Evolutionary conservation across 2,797 vertebrate species (phyloP).

Genomic region (Pachyuromys duprasi): DNA sequence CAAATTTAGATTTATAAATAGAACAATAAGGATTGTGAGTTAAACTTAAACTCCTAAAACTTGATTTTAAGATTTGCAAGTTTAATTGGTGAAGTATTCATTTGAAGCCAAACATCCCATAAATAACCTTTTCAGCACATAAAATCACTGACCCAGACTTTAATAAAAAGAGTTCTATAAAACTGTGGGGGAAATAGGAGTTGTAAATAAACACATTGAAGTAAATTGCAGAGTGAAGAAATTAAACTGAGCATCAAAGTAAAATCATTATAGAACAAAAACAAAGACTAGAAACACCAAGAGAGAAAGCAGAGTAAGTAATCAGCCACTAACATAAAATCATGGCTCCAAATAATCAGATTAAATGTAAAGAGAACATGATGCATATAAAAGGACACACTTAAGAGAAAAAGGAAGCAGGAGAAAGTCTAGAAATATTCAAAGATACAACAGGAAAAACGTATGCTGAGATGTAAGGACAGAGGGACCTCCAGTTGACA

Average conservation of each 20-base stretch:
- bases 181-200: not conserved
- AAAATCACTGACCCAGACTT: constrained; percentile 40
- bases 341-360: not conserved
- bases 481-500: not conserved
- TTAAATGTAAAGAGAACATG: constrained; percentile 19
- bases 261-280: not conserved
- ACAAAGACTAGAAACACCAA: constrained; percentile 15
- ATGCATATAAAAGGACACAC: not conserved
- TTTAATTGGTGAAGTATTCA: constrained; percentile 45
- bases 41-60: constrained; percentile 50
- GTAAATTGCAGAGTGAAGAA: not conserved
- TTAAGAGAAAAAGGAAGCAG: not conserved
- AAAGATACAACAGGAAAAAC: not conserved
- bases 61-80: constrained; percentile 35
- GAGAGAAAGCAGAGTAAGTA: constrained; percentile 37
- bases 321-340: not conserved
- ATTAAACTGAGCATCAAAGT: constrained; percentile 18
- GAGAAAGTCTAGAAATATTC: not conserved
- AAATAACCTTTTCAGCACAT: constrained; percentile 40
- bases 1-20: constrained; percentile 59
- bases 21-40: constrained; percentile 26
- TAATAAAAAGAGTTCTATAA: constrained; percentile 16
- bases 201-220: not conserved
- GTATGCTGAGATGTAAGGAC: not conserved
- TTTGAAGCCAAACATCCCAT: constrained; percentile 47